phyloP scores from a whole-genome alignment of 2,113 vertebrate species.

The Thomomys bottae region DNA sequence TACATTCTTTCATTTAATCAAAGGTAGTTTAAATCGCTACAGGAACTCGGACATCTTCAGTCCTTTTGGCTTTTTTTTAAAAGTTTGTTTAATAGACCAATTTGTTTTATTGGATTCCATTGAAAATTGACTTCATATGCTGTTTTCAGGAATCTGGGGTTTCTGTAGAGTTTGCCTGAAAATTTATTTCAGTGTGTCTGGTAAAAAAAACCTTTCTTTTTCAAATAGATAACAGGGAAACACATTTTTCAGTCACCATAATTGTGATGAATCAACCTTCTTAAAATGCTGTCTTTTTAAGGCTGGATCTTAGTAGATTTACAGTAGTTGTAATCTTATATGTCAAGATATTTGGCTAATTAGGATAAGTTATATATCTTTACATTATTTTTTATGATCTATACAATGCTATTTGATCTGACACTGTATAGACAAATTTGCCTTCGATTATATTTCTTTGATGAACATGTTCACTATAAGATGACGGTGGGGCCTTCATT shows the following conservation, averaged over 20 bases:
- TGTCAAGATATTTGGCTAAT: conserved; percentile 82
- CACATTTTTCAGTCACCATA: conserved; percentile 72
- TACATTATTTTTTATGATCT: conserved; percentile 71
- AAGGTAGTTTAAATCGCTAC: conserved; percentile 24
- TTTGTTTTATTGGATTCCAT: conserved; percentile 59
- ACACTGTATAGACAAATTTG: conserved; percentile 16
- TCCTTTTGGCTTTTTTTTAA: conserved; percentile 9
- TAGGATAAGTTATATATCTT: conserved; percentile 83
- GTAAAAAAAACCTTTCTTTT: conserved; percentile 64
- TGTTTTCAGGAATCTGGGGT: conserved; percentile 13
- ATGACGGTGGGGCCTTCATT: conserved; percentile 38
- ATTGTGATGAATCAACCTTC: conserved; percentile 75
- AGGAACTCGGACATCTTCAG: not conserved
- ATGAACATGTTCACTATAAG: conserved; percentile 69
- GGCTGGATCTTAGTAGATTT: conserved; percentile 71
- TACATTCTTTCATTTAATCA: not conserved
- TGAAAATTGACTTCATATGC: conserved; percentile 45
- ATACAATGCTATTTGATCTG: conserved; percentile 79
- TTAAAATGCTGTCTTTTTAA: conserved; percentile 74
- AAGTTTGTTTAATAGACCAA: conserved; percentile 48
- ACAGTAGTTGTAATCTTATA: conserved; percentile 71
- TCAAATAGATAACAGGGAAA: conserved; percentile 64
- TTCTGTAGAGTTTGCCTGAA: conserved; percentile 64
- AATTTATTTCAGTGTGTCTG: conserved; percentile 41
- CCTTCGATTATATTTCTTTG: conserved; percentile 79